Percentiles rank a stretch among this genome's conserved stretches.
Evolutionary conservation across 2,113 vertebrate species (phyloP).

Genomic region (Scatophagus argus): DNA sequence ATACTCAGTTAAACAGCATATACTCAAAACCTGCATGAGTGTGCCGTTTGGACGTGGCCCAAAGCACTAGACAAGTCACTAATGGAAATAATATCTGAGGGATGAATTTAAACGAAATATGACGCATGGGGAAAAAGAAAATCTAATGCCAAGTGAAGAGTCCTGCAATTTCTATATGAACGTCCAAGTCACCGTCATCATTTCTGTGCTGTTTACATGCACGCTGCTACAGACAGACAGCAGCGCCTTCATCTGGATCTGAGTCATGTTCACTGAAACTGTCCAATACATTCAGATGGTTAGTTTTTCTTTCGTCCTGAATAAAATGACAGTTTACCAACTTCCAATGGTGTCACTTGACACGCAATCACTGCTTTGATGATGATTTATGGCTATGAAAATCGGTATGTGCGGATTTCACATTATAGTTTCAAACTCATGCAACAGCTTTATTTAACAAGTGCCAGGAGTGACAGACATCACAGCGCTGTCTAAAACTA

Average conservation of each 20-base stretch:
- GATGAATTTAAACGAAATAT: neutral
- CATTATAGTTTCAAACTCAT: neutral
- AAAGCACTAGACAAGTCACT: too few species aligned
- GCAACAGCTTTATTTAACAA: neutral
- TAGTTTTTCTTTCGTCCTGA: neutral
- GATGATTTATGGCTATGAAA: neutral
- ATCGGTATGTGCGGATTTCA: neutral
- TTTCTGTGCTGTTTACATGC: neutral
- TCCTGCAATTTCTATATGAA: neutral
- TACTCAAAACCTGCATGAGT: neutral
- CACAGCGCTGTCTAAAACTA: neutral
- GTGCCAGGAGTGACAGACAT: neutral
- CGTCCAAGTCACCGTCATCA: neutral
- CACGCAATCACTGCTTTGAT: neutral
- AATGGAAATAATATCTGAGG: neutral
- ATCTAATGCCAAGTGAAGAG: neutral
- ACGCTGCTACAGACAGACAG: neutral
- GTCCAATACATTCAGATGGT: neutral
- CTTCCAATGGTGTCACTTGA: neutral
- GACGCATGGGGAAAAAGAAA: too few species aligned
- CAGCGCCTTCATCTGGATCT: neutral
- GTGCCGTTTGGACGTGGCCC: too few species aligned
- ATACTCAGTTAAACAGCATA: neutral
- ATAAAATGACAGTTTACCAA: too few species aligned
- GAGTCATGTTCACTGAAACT: neutral